Conservation (phyloP, 2,888 invertebrate species). For the Troglohyphantes excavatus region DNA sequence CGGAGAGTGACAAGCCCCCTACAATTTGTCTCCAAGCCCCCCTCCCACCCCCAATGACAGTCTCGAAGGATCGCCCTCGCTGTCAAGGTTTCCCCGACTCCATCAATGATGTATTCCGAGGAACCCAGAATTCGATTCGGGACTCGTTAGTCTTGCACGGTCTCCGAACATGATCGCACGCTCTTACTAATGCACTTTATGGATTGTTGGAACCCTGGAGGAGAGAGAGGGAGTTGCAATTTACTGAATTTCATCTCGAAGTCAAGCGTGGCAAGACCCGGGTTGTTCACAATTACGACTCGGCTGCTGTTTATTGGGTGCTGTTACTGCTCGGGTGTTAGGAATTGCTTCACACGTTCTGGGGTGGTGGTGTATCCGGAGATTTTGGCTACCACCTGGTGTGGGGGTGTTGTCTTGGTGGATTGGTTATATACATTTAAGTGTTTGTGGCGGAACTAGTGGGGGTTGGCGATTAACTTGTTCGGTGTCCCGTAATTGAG, state of each 20-base stretch:
- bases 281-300: constrained; percentile 1
- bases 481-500: not conserved
- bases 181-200: constrained; percentile 24
- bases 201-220: not conserved
- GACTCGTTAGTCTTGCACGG: constrained; percentile 40
- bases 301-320: not conserved
- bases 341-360: not conserved
- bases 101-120: constrained; percentile 51
- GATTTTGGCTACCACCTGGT: too few relatives aligned
- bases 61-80: constrained; percentile 1
- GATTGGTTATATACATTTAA: too few relatives aligned
- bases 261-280: constrained; percentile 1
- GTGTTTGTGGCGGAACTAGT: not conserved
- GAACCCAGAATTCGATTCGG: constrained; percentile 47
- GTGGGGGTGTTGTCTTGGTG: too few relatives aligned
- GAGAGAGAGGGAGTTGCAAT: not conserved
- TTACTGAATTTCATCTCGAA: not conserved
- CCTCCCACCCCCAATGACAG: constrained; percentile 16
- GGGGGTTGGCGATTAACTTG: not conserved
- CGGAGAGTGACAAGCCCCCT: constrained; percentile 17
- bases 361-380: too few relatives aligned
- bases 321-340: not conserved
- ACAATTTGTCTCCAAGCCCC: constrained; percentile 33
- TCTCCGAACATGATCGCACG: constrained; percentile 24
- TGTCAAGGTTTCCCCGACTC: constrained; percentile 18